Evolutionary conservation across 2,113 vertebrate genomes (phyloP).

Genomic region (Vireo altiloquus): DNA sequence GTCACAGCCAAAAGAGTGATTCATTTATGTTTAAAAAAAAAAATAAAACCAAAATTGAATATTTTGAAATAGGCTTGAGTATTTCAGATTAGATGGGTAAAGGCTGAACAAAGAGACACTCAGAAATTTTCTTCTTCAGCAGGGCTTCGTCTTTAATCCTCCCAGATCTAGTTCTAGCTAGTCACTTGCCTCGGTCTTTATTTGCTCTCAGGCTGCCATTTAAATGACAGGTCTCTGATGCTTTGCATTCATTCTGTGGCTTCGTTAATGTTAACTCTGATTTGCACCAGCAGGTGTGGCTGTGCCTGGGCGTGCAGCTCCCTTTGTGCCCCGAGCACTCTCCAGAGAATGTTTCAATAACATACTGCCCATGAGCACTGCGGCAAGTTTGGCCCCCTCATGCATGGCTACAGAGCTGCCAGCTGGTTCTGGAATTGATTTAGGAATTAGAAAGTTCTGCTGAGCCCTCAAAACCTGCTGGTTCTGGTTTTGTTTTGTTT

Average conservation of each 20-base stretch:
- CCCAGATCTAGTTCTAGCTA: neutral
- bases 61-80: neutral
- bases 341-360: neutral
- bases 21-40: neutral
- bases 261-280: neutral
- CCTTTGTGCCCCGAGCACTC: neutral
- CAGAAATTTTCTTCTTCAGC: neutral
- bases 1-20: neutral
- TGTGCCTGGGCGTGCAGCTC: neutral
- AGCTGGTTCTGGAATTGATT: neutral
- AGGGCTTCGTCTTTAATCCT: neutral
- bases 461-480: neutral
- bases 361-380: neutral
- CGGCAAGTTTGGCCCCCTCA: neutral
- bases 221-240: neutral
- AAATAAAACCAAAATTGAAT: neutral
- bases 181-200: neutral
- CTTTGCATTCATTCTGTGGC: neutral
- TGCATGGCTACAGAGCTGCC: neutral
- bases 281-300: neutral
- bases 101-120: neutral
- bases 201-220: neutral
- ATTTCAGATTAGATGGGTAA: neutral
- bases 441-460: neutral
- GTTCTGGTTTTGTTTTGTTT: neutral